These are phyloP conservation scores for Sinocyclocheilus anshuiensis DNA, from an alignment of 2,113 vertebrate species.

Conservation along the genomic window DNA sequence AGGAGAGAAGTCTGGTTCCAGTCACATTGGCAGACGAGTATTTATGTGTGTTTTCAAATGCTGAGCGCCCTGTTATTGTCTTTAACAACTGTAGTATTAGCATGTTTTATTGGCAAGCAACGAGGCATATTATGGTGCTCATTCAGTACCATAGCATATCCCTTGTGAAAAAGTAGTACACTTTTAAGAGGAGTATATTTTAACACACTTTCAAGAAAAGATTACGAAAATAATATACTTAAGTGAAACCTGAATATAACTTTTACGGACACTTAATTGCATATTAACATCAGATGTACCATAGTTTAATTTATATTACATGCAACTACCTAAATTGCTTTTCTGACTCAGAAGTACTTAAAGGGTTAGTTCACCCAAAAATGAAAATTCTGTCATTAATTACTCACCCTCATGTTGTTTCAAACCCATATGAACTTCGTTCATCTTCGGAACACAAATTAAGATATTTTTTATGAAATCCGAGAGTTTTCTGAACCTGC, in stretches of 20 bases:
- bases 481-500: too few species aligned
- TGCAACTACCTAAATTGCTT: not conserved
- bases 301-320: not conserved
- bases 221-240: not conserved
- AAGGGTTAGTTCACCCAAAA: too few species aligned
- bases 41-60: not conserved
- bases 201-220: not conserved
- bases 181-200: not conserved
- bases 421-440: too few species aligned
- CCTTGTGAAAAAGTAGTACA: not conserved
- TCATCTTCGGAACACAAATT: not conserved
- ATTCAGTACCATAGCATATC: not conserved
- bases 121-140: not conserved
- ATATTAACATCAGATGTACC: too few species aligned
- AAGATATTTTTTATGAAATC: not conserved
- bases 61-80: not conserved
- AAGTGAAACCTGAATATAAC: not conserved
- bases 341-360: not conserved
- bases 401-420: not conserved
- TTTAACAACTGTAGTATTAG: not conserved
- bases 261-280: too few species aligned
- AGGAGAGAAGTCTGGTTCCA: conserved; percentile 4
- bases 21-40: not conserved
- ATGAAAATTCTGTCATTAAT: not conserved
- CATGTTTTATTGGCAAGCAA: not conserved